Base-by-base conservation (phyloP, 2,113 vertebrate species). In the Percina caprodes region DNA sequence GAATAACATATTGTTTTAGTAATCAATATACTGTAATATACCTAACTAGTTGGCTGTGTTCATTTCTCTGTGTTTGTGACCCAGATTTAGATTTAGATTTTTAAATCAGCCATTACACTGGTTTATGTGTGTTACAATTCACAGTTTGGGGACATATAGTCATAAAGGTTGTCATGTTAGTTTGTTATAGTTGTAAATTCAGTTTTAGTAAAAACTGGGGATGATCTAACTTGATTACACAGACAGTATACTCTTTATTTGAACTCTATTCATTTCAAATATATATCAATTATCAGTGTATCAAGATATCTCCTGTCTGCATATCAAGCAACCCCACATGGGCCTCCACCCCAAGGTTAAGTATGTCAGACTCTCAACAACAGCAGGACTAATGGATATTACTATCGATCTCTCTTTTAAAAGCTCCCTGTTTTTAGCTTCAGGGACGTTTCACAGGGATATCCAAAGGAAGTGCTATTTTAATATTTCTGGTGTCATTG, bases 401-500 rank as follows among this genome's bases (percentile, higher is more conserved):
- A 46, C 15, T 72, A 81, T 74, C 24, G 82, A 81, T 84, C 65
- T 30, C 5, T 16, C 58, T 23, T 51, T 68, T 26, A 58, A 76
- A 76, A 60, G 60, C 60, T 56, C 9, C 26, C 49, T 6, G 52
- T 60, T 69, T 63, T 48, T 1, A 49, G 58, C 63, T 24, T 18
- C 4, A 23, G 65, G 45, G 69, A 26, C 60, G 18, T 54, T 76
- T 85, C 21, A 51, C 46, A 39, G 65, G n/a, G 49, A 49, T 16
- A 16, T 55, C 54, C 62, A n/a, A 35, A 23, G 71, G 75, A 71
- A 71, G 54, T 67, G 77, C 35, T 3, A 15, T 30, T 73, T 14
- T 39, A 26, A 75, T 58, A 70, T 21, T 66, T 6, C 67, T 65
- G 78, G 35, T 46, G 69, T 45, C 70, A 70, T 70, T 42, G 71